Percentiles rank a stretch among this genome's conserved stretches.
Conservation (phyloP, 2,797 vertebrate genomes). For the Leptodactylus fallax region DNA sequence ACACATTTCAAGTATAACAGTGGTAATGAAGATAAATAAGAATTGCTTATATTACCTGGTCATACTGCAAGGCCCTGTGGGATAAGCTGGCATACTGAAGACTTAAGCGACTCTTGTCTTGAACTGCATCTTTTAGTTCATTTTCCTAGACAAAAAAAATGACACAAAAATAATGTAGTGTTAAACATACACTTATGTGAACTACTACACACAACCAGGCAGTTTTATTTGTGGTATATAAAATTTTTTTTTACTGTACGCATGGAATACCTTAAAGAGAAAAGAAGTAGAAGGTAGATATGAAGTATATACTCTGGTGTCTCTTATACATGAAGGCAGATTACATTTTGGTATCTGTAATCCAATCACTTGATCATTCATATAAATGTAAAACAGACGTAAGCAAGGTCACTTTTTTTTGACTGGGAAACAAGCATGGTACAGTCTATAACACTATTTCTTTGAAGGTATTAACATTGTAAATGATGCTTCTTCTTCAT, state of each 20-base stretch:
- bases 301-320: neutral
- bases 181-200: too few relatives aligned
- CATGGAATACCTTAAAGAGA: neutral
- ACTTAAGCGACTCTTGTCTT: conserved; percentile 80
- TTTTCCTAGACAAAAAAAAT: conserved; percentile 77
- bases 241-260: neutral
- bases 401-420: too few relatives aligned
- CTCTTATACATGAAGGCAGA: neutral
- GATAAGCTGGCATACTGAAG: conserved; percentile 78
- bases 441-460: too few relatives aligned
- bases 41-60: conserved; percentile 79
- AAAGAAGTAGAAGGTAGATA: neutral
- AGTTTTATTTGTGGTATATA: neutral
- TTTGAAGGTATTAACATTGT: too few relatives aligned
- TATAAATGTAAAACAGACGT: too few relatives aligned
- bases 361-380: too few relatives aligned
- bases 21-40: neutral
- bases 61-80: conserved; percentile 76
- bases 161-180: neutral
- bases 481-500: too few relatives aligned
- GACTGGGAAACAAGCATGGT: too few relatives aligned
- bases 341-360: too few relatives aligned
- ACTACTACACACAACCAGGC: neutral
- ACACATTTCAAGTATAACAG: neutral
- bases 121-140: conserved; percentile 84